A percentile compares a stretch with the other conserved stretches of the same genome.
These are phyloP conservation scores for Litoditis marina DNA, from an alignment of 2,888 invertebrate genomes.

Conservation along the genomic window DNA sequence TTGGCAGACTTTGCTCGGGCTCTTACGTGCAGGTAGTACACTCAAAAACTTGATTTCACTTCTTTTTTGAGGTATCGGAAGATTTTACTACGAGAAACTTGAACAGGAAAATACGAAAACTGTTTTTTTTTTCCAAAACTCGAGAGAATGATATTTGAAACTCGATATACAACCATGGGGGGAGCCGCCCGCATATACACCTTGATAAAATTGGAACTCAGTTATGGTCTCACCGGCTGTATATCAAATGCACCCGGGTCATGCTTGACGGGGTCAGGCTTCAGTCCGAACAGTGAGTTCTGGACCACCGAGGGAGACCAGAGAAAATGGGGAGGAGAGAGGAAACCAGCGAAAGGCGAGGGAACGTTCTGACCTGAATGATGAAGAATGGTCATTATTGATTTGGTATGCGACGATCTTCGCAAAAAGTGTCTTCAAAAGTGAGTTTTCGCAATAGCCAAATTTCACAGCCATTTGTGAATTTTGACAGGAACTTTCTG, in stretches of 20 bases:
- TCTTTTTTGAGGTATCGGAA: too few species aligned
- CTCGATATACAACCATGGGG: too few species aligned
- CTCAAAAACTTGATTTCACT: too few species aligned
- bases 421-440: background rate
- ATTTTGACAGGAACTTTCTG: too few species aligned
- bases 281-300: conserved; percentile 23
- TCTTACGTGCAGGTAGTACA: too few species aligned
- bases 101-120: too few species aligned
- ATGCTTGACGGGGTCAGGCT: conserved; percentile 31
- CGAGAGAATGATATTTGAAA: background rate
- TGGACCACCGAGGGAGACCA: conserved; percentile 40
- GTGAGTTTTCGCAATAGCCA: background rate
- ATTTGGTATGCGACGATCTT: too few species aligned
- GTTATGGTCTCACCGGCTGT: conserved; percentile 30
- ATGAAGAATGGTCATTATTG: background rate
- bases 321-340: conserved; percentile 51
- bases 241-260: conserved; percentile 42
- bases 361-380: conserved; percentile 26
- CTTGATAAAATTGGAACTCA: background rate
- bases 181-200: too few species aligned
- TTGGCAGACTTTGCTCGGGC: too few species aligned
- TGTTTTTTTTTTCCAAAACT: too few species aligned
- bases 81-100: too few species aligned
- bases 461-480: too few species aligned
- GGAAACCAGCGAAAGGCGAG: conserved; percentile 44